phyloP scores from a whole-genome alignment of 1,140 invertebrate genomes.

The Samia ricini region DNA sequence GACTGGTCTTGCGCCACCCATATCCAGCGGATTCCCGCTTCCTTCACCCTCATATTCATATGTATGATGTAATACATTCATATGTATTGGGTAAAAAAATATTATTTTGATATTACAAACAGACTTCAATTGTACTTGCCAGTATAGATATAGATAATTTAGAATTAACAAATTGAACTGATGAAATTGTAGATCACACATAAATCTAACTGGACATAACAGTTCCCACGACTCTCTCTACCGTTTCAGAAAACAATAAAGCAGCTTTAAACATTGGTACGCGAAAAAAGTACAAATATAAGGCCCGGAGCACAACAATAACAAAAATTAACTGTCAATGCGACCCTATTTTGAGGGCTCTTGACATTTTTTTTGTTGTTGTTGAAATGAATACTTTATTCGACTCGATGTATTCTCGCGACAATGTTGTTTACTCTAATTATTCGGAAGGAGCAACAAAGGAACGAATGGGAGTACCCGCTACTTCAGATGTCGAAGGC shows the following conservation, averaged over 20 bases:
- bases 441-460: slow-evolving; percentile 70
- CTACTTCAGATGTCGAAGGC: slow-evolving; percentile 53
- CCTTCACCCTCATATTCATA: too few relatives aligned
- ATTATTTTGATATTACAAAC: too few relatives aligned
- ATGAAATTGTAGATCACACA: slow-evolving; percentile 14
- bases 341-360: slow-evolving; percentile 44
- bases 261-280: slow-evolving; percentile 31
- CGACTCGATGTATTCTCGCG: slow-evolving; percentile 30
- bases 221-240: slow-evolving; percentile 66
- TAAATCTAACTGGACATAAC: slow-evolving; percentile 6
- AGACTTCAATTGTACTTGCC: too few relatives aligned
- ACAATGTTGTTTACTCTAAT: slow-evolving; percentile 60
- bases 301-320: slow-evolving; percentile 46
- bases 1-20: too few relatives aligned
- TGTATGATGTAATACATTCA: too few relatives aligned
- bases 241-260: slow-evolving; percentile 41
- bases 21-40: too few relatives aligned
- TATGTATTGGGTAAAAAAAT: too few relatives aligned
- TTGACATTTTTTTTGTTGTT: slow-evolving; percentile 60
- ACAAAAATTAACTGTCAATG: slow-evolving; percentile 64
- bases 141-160: background rate
- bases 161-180: background rate
- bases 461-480: slow-evolving; percentile 53
- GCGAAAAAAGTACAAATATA: slow-evolving; percentile 35
- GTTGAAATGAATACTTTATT: slow-evolving; percentile 68